Evolutionary conservation across 2,797 vertebrate genomes (phyloP).

Genomic region (Caiman crocodilus): DNA sequence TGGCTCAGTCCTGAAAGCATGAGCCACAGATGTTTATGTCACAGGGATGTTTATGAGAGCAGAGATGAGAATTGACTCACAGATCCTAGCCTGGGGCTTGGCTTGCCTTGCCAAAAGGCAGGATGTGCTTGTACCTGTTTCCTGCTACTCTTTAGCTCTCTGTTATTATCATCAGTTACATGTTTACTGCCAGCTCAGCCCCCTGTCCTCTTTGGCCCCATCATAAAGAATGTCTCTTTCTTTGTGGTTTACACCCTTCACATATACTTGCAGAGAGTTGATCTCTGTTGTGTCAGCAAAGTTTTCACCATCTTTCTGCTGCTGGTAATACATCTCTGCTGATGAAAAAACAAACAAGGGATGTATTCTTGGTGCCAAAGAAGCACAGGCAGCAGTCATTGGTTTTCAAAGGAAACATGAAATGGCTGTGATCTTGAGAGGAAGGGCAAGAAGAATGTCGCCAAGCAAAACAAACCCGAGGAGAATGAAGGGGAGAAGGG

Average conservation of each 20-base stretch:
- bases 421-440: neutral
- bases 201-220: neutral
- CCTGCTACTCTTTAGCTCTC: neutral
- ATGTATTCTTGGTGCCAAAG: neutral
- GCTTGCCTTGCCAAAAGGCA: neutral
- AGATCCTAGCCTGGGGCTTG: neutral
- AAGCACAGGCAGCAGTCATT: neutral
- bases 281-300: neutral
- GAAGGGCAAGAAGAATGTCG: neutral
- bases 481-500: neutral
- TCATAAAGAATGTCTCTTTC: neutral
- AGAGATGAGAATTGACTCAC: neutral
- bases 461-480: neutral
- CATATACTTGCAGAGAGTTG: neutral
- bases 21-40: neutral
- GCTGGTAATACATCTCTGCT: neutral
- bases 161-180: neutral
- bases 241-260: neutral
- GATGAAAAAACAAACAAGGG: neutral
- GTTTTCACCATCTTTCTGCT: neutral
- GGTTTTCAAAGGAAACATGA: neutral
- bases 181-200: neutral
- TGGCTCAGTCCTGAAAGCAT: neutral
- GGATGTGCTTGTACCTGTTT: neutral
- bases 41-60: neutral